Percentiles rank a stretch among this genome's conserved stretches.
These are phyloP conservation scores for Saccopteryx leptura DNA, from an alignment of 2,113 vertebrate genomes.

Conservation along the genomic window DNA sequence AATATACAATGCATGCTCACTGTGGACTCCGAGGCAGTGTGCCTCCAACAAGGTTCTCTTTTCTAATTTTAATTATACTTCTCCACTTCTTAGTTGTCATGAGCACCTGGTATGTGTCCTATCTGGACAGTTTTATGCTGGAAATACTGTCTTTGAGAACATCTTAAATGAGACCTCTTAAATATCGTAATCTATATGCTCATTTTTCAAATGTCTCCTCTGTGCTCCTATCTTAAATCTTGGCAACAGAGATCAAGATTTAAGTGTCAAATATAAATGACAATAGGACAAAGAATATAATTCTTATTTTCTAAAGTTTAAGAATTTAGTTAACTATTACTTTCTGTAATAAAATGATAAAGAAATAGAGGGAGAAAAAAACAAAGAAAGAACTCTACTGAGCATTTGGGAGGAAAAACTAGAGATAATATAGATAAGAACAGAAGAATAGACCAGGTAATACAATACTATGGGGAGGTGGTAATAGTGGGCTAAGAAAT, in stretches of 20 bases:
- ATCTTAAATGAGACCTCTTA: slow-evolving; percentile 21
- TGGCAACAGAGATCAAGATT: background rate
- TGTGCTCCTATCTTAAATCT: slow-evolving; percentile 4
- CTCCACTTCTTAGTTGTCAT: slow-evolving; percentile 21
- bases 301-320: slow-evolving; percentile 56
- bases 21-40: background rate
- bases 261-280: slow-evolving; percentile 54
- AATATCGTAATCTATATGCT: background rate
- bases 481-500: background rate
- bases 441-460: background rate
- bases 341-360: slow-evolving; percentile 18
- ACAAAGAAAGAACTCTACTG: background rate
- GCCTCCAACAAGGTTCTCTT: background rate
- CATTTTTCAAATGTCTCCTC: background rate
- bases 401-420: slow-evolving; percentile 5
- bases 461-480: background rate
- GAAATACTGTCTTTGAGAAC: slow-evolving; percentile 17
- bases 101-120: slow-evolving; percentile 2
- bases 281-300: slow-evolving; percentile 26
- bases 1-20: background rate
- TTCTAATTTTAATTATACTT: slow-evolving; percentile 53
- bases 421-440: background rate
- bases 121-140: slow-evolving; percentile 28
- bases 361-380: background rate
- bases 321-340: slow-evolving; percentile 42